These are phyloP conservation scores for Epinotia bilunana DNA, from an alignment of 2,888 invertebrate species.

Conservation along the genomic window DNA sequence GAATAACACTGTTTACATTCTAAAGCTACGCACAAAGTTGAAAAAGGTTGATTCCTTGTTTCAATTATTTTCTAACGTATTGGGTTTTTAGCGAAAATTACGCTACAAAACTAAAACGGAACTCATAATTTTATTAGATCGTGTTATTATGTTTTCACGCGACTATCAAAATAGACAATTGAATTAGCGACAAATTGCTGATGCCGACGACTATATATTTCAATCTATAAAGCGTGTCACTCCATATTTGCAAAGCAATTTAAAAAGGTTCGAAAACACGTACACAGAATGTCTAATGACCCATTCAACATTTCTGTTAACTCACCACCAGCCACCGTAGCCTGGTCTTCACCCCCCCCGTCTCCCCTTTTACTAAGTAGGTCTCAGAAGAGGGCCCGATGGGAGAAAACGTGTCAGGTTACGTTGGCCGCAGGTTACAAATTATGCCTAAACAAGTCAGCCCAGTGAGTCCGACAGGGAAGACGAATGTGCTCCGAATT, in stretches of 20 bases:
- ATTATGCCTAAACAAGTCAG: constrained; percentile 66
- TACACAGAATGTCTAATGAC: constrained; percentile 65
- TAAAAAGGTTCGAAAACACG: constrained; percentile 59
- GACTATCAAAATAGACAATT: not conserved
- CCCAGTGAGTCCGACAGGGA: constrained; percentile 60
- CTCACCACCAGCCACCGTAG: constrained; percentile 57
- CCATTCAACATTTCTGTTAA: constrained; percentile 69
- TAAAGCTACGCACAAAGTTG: not conserved
- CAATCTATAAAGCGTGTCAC: constrained; percentile 50
- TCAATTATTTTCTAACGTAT: not conserved
- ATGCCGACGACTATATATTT: constrained; percentile 21
- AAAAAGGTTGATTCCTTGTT: not conserved
- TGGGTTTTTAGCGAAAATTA: not conserved
- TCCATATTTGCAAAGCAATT: constrained; percentile 60
- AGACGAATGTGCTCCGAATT: constrained; percentile 66
- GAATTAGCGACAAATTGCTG: constrained; percentile 7
- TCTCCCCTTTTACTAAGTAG: constrained; percentile 8
- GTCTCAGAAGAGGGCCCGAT: constrained; percentile 12
- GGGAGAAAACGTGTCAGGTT: constrained; percentile 46
- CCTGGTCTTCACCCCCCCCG: constrained; percentile 48
- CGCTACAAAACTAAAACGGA: not conserved
- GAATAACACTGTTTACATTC: constrained; percentile 31
- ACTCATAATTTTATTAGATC: not conserved
- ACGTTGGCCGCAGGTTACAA: constrained; percentile 56
- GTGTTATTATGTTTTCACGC: not conserved